phyloP scores from a whole-genome alignment of 2,113 vertebrate species.

The Mus spicilegus region DNA sequence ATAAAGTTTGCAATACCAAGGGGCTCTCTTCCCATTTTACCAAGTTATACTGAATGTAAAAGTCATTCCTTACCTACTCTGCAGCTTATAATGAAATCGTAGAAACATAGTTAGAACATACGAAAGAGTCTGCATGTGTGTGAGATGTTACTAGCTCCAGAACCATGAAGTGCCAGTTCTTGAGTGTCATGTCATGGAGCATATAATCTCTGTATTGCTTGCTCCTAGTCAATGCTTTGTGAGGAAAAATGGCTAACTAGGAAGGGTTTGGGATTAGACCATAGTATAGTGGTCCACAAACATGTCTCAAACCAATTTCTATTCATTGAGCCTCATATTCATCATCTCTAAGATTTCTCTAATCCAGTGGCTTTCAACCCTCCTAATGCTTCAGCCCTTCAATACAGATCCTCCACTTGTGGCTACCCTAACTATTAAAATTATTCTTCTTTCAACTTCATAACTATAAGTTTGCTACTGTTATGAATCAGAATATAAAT shows the following conservation, averaged over 20 bases:
- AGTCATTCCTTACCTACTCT: background rate
- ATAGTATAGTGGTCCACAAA: background rate
- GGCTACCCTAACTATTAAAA: background rate
- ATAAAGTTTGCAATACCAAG: too few relatives aligned
- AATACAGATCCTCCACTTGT: background rate
- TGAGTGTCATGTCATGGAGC: background rate
- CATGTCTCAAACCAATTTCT: constrained; percentile 11
- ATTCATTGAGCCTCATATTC: background rate
- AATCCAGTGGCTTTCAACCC: background rate
- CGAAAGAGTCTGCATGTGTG: constrained; percentile 11
- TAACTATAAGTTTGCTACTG: background rate
- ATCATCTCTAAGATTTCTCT: constrained; percentile 35
- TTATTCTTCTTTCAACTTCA: background rate
- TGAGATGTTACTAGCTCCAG: background rate
- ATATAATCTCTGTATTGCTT: background rate
- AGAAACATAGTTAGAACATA: constrained; percentile 5
- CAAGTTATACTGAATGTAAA: background rate
- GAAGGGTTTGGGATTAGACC: background rate
- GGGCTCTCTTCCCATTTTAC: too few relatives aligned
- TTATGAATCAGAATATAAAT: background rate
- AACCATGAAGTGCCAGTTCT: constrained; percentile 18
- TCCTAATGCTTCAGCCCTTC: background rate
- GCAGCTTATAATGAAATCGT: background rate
- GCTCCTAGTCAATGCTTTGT: background rate
- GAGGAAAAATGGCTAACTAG: background rate